These are phyloP conservation scores for Heliconius himera DNA, from an alignment of 1,140 invertebrate species.

Conservation along the genomic window DNA sequence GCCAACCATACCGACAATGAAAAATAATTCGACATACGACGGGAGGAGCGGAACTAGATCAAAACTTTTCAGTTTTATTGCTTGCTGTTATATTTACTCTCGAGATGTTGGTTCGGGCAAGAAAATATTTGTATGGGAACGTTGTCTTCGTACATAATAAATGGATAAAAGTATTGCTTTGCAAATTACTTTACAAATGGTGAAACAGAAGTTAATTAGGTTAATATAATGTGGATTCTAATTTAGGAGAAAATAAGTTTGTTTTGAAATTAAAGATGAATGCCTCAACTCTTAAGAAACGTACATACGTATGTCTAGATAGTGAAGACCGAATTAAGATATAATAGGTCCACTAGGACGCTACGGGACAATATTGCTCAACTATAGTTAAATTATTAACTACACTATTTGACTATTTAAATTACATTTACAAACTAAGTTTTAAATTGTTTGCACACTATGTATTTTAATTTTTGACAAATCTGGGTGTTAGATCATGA, in stretches of 20 bases:
- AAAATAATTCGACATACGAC: constrained; percentile 73
- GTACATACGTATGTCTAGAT: too few species aligned
- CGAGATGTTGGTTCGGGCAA: constrained; percentile 21
- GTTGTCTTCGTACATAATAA: not conserved
- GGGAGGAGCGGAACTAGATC: constrained; percentile 60
- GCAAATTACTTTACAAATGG: not conserved
- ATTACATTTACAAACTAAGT: too few species aligned
- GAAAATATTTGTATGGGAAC: constrained; percentile 29
- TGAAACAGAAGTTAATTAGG: not conserved
- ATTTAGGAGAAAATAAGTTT: too few species aligned
- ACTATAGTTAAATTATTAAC: too few species aligned
- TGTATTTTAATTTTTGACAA: too few species aligned
- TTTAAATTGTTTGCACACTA: too few species aligned
- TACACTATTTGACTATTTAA: too few species aligned
- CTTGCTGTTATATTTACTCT: constrained; percentile 43
- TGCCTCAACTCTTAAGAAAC: not conserved
- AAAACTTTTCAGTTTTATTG: constrained; percentile 54
- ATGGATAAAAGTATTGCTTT: not conserved
- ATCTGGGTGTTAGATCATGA: too few species aligned
- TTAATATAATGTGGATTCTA: not conserved
- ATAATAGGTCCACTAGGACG: too few species aligned
- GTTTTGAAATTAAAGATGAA: not conserved
- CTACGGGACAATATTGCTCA: too few species aligned
- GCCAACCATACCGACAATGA: constrained; percentile 70
- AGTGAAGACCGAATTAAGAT: too few species aligned